phyloP scores from a whole-genome alignment of 2,888 invertebrate genomes.

The Lasioglossum vierecki region DNA sequence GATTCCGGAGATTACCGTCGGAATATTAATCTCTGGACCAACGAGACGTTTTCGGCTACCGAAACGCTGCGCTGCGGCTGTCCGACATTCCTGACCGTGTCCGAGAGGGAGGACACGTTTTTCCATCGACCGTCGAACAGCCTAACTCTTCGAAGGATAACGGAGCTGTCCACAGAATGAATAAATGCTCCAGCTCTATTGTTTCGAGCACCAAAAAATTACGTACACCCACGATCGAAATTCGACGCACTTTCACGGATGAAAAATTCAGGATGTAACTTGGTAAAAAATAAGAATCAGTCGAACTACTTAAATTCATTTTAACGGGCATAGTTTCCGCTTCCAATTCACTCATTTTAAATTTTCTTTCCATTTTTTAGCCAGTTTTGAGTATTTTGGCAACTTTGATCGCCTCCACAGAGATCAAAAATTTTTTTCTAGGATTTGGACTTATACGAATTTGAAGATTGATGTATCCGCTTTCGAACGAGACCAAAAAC shows the following conservation, averaged over 20 bases:
- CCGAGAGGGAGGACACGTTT: not conserved
- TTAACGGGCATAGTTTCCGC: not conserved
- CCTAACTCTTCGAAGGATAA: not conserved
- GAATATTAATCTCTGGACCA: slow-evolving; percentile 75
- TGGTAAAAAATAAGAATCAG: not conserved
- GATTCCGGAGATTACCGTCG: slow-evolving; percentile 73
- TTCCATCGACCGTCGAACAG: not conserved
- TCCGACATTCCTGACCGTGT: slow-evolving; percentile 12
- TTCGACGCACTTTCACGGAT: not conserved
- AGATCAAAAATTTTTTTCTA: not conserved
- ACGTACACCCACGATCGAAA: not conserved
- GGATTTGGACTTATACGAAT: rapidly evolving
- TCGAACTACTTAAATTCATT: not conserved
- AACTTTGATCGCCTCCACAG: not conserved
- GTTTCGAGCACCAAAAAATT: not conserved
- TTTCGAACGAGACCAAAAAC: not conserved
- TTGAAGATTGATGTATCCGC: not conserved
- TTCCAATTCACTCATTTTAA: not conserved
- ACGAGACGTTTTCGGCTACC: slow-evolving; percentile 57
- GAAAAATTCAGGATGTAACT: not conserved
- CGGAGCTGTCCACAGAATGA: not conserved
- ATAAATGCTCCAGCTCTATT: not conserved
- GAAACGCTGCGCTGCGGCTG: slow-evolving; percentile 33
- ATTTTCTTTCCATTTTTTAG: not conserved
- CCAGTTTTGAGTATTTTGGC: not conserved